These are phyloP conservation scores for Drosophila birchii DNA, from an alignment of 2,888 invertebrate species.

Conservation along the genomic window DNA sequence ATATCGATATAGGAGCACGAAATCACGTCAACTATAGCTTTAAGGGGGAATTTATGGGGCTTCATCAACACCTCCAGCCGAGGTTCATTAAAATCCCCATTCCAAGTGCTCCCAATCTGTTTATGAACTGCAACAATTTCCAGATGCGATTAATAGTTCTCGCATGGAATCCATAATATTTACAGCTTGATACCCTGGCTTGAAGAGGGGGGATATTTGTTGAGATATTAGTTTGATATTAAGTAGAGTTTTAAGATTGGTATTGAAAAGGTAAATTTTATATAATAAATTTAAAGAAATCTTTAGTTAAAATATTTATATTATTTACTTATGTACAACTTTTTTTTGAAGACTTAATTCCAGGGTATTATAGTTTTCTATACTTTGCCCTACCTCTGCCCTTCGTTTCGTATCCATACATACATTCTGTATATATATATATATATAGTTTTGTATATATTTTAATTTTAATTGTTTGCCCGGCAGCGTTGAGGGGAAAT, in stretches of 20 bases:
- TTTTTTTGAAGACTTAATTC: too few species aligned
- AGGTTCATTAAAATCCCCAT: constrained; percentile 11
- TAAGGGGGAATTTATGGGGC: constrained; percentile 20
- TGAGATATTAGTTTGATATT: not conserved
- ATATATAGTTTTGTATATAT: not conserved
- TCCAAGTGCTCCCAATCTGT: constrained; percentile 24
- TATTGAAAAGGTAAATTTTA: too few species aligned
- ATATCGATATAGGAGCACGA: constrained; percentile 9
- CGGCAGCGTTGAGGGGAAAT: constrained; percentile 21
- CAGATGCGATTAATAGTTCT: constrained; percentile 24
- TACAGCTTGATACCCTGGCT: not conserved
- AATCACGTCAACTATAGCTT: constrained; percentile 17
- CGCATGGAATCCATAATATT: constrained; percentile 11
- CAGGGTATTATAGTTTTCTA: too few species aligned
- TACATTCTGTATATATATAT: too few species aligned
- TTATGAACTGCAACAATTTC: constrained; percentile 33
- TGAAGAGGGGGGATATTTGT: not conserved
- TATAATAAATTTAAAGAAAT: too few species aligned
- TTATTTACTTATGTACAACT: too few species aligned
- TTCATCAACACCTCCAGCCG: constrained; percentile 23
- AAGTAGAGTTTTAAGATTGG: not conserved
- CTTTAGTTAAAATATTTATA: too few species aligned
- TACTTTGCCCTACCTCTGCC: not conserved
- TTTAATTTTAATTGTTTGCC: constrained; percentile 13
- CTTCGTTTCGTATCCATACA: not conserved